phyloP scores from a whole-genome alignment of 1,140 invertebrate species.

The Drosophila melanica region DNA sequence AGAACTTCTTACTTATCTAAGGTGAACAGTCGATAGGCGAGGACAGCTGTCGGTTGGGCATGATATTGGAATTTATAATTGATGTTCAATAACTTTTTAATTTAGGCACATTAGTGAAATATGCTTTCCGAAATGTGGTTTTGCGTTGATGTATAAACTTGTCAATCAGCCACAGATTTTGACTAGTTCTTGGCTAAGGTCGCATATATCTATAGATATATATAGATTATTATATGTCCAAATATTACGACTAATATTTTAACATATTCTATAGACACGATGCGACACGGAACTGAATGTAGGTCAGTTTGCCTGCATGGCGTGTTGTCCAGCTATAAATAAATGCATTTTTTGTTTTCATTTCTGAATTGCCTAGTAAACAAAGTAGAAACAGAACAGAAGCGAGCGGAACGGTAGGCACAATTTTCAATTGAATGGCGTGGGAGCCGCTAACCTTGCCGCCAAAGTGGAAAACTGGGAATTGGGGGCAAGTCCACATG shows the following conservation, averaged over 20 bases:
- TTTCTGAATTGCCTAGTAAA: conserved; percentile 59
- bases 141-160: conserved; percentile 57
- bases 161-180: conserved; percentile 61
- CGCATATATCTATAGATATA: conserved; percentile 37
- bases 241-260: conserved; percentile 50
- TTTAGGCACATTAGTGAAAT: conserved; percentile 51
- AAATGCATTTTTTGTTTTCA: conserved; percentile 61
- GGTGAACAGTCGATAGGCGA: conserved; percentile 63
- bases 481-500: conserved; percentile 37
- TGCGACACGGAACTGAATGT: conserved; percentile 63
- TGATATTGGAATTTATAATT: conserved; percentile 76
- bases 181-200: conserved; percentile 59
- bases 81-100: conserved; percentile 75
- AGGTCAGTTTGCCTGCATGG: conserved; percentile 59
- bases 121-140: conserved; percentile 50
- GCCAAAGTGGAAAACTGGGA: conserved; percentile 21
- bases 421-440: conserved; percentile 38
- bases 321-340: conserved; percentile 60
- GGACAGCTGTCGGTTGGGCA: conserved; percentile 52
- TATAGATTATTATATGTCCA: conserved; percentile 8
- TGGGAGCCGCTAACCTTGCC: conserved; percentile 48
- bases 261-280: conserved; percentile 22
- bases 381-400: conserved; percentile 34
- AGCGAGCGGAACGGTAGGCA: conserved; percentile 47
- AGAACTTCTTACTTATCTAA: conserved; percentile 54